These are phyloP conservation scores for Protobothrops mucrosquamatus DNA, from an alignment of 2,113 vertebrate species.

Conservation along the genomic window DNA sequence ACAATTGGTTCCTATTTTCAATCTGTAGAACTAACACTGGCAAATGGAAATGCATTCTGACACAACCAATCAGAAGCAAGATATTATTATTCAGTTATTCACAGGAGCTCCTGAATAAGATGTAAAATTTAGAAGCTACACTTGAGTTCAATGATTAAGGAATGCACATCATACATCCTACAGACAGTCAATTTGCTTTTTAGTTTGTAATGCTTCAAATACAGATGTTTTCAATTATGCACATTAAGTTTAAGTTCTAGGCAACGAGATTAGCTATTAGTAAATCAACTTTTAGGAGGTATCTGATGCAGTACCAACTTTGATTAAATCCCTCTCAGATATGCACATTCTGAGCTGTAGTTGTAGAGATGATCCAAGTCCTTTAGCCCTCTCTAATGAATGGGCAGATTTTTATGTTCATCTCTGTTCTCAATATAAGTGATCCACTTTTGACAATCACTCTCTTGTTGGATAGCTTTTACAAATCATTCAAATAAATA, in stretches of 20 bases:
- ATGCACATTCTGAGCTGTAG: not conserved
- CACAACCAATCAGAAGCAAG: not conserved
- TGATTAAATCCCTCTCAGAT: not conserved
- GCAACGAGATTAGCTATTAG: not conserved
- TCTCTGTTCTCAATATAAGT: slow-evolving; percentile 29
- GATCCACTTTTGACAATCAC: slow-evolving; percentile 28
- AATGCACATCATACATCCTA: not conserved
- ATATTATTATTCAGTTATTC: not conserved
- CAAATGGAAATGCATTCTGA: not conserved
- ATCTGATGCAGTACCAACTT: not conserved
- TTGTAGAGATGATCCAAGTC: slow-evolving; percentile 33
- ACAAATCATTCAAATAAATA: slow-evolving; percentile 31
- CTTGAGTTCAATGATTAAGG: not conserved
- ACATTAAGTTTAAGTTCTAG: not conserved
- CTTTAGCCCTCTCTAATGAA: slow-evolving; percentile 28
- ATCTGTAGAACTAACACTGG: not conserved
- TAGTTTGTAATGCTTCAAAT: not conserved
- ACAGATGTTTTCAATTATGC: not conserved
- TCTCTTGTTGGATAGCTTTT: slow-evolving; percentile 40
- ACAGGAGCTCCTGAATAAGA: no score
- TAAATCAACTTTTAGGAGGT: not conserved
- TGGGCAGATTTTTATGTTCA: slow-evolving; percentile 33
- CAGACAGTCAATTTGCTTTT: not conserved
- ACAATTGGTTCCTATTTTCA: not conserved
- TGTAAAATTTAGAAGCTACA: not conserved